Base-by-base conservation (phyloP, 2,113 vertebrate species). In the Nibea coibor region DNA sequence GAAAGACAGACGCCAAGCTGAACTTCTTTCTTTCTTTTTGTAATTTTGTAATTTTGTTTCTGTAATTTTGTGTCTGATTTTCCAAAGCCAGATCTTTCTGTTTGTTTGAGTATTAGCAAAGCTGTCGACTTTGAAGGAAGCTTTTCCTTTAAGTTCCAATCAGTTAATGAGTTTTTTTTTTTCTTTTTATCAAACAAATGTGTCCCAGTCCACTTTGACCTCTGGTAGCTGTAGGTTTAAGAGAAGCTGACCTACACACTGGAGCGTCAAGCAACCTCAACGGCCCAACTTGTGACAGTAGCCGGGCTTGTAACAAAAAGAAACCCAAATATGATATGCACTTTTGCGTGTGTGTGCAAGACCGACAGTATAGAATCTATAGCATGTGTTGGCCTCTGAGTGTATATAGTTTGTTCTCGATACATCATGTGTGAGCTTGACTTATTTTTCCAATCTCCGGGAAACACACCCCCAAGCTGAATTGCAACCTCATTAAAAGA, bases 401-500 rank as follows among this genome's bases (percentile, higher is more conserved):
- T 17, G 5, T n/a, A 24, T 43, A 53, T 9, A 35, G 7, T 35
- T 35, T 35, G 17, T 8, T 61, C 28, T 66, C 10, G 28, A 4
- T 50, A 57, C 43, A 74, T 67, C 45, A 77, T 48, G 61, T 35
- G 20, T 19, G 50, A 48, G n/a, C 66, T 26, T 59, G 72, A 76
- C 42, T 54, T 80, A 70, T 79, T 78, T 80, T 70, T 83, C 53
- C 82, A 88, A 43, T 75, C 67, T 9, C 73, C 6, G 22, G 50
- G 54, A 67, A 85, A 80, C 70, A 79, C 68, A 51, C 72, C 72
- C 75, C 48, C 47, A 12, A 88, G 82, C 68, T 45, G 28, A 85
- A 90, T 65, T 61, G 83, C 80, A 86, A 64, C 80, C 87, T 88
- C 90, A 92, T 92, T 93, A 88, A 92, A 92, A 88, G 83, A 91